Base-by-base conservation (phyloP, 2,797 vertebrate species). In the Sparus aurata region DNA sequence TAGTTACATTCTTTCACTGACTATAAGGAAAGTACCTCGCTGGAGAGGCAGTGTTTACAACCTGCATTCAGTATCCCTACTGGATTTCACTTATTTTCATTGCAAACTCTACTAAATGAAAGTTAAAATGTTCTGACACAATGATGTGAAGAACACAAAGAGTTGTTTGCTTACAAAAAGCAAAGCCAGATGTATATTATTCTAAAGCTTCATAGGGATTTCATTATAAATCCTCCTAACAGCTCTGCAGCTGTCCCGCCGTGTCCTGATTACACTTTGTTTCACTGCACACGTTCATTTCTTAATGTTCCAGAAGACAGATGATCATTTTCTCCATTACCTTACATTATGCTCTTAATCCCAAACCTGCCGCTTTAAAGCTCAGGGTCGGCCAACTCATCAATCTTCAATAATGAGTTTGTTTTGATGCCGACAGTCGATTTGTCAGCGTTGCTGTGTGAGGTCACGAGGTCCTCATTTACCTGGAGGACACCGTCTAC, bases 321-420 rank as follows among this genome's bases (percentile, higher is more conserved):
- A 79, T 74, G 75, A 69, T 73, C 45, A 62, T 74, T 83, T 79
- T 12, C 34, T 75, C 8, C 12, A 43, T 68, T 78, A 53, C 2
- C 17, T 73, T 41, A 60, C 55, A 25, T 58, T 59, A 17, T 9
- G 2, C 17, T 46, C 38, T 61, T 53, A 25, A 79, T 78, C 63
- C 27, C 52, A n/a, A 61, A 54, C 57, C 74, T 54, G 72, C 78
- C 67, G 69, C 71, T 80, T 64, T 63, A 47, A 58, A 62, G 25
- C 47, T 71, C 68, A 4, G 38, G 41, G 57, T 41, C 17, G 5
- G 22, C 54, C 47, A 12, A 52, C 52, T 53, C 77, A 76, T 85
- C 68, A 15, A 1, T 86, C 88, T 65, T 59, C 55, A 25, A 7
- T 85, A 89, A 86, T 79, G 79, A 87, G 74, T 83, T 79, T 77